phyloP scores from a whole-genome alignment of 2,888 invertebrate genomes.

The Isoperla grammatica region DNA sequence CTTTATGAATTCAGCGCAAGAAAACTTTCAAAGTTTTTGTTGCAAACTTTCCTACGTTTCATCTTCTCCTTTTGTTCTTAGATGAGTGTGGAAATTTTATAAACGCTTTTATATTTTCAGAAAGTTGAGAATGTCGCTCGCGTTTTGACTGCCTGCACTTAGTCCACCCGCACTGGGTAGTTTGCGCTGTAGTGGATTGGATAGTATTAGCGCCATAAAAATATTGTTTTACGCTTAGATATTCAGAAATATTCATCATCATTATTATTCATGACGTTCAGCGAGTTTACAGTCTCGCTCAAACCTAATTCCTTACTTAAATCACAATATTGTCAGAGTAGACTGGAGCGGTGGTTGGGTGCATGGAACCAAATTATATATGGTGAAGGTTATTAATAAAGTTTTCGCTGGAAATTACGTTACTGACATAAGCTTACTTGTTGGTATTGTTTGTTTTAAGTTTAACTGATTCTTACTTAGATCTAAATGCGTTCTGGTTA shows the following conservation, averaged over 20 bases:
- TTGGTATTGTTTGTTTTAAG: no score
- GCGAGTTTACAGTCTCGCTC: neutral
- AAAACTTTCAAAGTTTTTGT: conserved; percentile 3
- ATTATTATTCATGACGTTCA: neutral
- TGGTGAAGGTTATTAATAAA: no score
- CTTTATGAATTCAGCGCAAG: neutral
- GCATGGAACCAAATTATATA: no score
- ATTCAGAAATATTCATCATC: neutral
- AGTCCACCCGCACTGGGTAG: neutral
- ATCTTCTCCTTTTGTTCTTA: neutral
- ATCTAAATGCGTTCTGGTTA: no score
- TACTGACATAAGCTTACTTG: no score
- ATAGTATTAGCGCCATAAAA: no score
- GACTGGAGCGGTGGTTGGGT: no score
- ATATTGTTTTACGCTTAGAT: conserved; percentile 1
- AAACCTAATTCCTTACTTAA: no score
- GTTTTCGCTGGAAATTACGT: no score
- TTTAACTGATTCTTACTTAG: no score
- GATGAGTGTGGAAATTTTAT: neutral
- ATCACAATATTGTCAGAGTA: no score
- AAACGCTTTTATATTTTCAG: neutral
- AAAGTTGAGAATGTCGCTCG: neutral
- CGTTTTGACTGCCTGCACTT: neutral
- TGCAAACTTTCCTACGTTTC: neutral
- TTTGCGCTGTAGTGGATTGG: no score